phyloP scores from a whole-genome alignment of 1,140 invertebrate genomes.

The Bombyx mandarina region DNA sequence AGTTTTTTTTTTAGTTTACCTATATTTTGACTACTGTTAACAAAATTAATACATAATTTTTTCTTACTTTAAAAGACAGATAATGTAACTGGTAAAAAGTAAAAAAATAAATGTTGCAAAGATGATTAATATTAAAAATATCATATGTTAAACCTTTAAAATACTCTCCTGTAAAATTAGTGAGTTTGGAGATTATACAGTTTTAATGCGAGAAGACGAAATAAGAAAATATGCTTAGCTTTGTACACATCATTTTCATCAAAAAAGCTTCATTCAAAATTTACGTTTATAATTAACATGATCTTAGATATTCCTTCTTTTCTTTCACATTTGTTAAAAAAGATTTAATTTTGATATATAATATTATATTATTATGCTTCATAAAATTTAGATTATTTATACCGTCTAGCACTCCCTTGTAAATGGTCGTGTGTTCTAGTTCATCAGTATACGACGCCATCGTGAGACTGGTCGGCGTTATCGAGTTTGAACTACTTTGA shows the following conservation, averaged over 20 bases:
- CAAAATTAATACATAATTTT: too few relatives aligned
- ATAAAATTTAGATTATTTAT: constrained; percentile 5
- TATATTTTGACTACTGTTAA: too few relatives aligned
- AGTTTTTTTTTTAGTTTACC: too few relatives aligned
- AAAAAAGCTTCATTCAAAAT: neutral
- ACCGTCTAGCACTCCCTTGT: constrained; percentile 36
- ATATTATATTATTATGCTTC: neutral
- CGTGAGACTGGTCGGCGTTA: constrained; percentile 9
- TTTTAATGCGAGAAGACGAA: neutral
- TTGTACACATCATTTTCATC: too few relatives aligned
- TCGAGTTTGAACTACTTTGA: constrained; percentile 15
- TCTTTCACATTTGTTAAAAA: neutral
- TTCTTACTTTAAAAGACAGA: too few relatives aligned
- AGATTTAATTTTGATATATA: neutral
- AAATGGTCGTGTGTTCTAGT: constrained; percentile 56
- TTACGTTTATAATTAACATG: neutral
- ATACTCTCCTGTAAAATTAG: too few relatives aligned
- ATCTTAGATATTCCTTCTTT: neutral
- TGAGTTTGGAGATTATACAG: too few relatives aligned
- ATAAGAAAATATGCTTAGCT: neutral
- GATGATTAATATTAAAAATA: too few relatives aligned
- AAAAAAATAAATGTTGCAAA: too few relatives aligned
- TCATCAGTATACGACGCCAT: constrained; percentile 44
- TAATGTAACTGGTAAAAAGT: too few relatives aligned
- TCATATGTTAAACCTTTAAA: too few relatives aligned